Evolutionary conservation across 2,888 invertebrate genomes (phyloP).

Genomic region (Eupeodes latifasciatus): DNA sequence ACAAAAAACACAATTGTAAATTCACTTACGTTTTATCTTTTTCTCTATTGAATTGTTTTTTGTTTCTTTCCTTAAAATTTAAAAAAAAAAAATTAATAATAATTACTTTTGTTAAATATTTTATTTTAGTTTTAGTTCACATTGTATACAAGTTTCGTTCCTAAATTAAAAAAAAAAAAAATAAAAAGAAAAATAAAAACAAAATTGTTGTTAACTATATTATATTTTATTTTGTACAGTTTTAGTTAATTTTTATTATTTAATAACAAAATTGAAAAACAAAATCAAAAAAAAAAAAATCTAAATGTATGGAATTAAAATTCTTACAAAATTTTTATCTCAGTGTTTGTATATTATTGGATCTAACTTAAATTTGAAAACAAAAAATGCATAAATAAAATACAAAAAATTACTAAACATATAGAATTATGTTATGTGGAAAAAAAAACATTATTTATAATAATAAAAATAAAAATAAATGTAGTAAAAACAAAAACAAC

Average conservation of each 20-base stretch:
- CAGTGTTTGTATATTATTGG: conserved; percentile 74
- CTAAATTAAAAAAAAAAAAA: conserved; percentile 62
- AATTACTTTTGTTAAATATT: conserved; percentile 65
- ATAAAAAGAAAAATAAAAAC: neutral
- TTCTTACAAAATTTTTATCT: conserved; percentile 65
- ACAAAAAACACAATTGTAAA: conserved; percentile 44
- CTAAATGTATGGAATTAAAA: conserved; percentile 52
- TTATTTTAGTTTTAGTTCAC: conserved; percentile 72
- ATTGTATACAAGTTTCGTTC: conserved; percentile 71
- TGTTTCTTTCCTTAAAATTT: conserved; percentile 31
- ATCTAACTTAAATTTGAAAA: conserved; percentile 62
- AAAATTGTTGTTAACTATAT: conserved; percentile 56
- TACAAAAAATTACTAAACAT: conserved; percentile 76
- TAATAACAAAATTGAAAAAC: conserved; percentile 59
- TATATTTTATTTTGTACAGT: conserved; percentile 66
- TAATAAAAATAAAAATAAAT: conserved; percentile 50
- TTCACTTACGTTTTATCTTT: conserved; percentile 40
- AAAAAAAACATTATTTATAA: conserved; percentile 25
- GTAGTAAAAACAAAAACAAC: conserved; percentile 60
- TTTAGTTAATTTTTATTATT: conserved; percentile 70
- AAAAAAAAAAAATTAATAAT: neutral
- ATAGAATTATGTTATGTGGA: conserved; percentile 64
- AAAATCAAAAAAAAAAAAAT: conserved; percentile 57
- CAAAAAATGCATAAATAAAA: conserved; percentile 48
- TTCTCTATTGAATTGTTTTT: conserved; percentile 31